Evolutionary conservation across 2,888 invertebrate genomes (phyloP).

Genomic region (Aleiodes alternator): DNA sequence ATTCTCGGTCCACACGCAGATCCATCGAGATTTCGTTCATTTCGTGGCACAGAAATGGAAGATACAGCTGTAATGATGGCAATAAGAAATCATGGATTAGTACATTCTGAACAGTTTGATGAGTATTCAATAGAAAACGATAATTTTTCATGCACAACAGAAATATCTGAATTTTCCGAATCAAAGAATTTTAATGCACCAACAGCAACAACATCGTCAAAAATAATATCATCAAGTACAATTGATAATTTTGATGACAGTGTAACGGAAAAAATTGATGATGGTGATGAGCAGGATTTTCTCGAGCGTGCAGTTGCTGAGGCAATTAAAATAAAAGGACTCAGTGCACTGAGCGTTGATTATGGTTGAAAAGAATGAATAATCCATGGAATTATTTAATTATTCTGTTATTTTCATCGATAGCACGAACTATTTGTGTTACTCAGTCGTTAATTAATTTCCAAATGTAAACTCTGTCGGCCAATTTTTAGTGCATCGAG

Average conservation of each 20-base stretch:
- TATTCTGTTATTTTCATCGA: slow-evolving; percentile 6
- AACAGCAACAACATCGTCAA: slow-evolving; percentile 42
- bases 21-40: slow-evolving; percentile 66
- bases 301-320: slow-evolving; percentile 85
- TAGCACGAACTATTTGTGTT: background rate
- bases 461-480: too few relatives aligned
- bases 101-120: slow-evolving; percentile 59
- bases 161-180: slow-evolving; percentile 37
- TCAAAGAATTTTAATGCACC: slow-evolving; percentile 37
- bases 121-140: slow-evolving; percentile 51
- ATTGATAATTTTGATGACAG: slow-evolving; percentile 32
- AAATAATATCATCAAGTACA: slow-evolving; percentile 33
- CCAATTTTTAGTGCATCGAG: too few relatives aligned
- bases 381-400: background rate
- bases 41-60: slow-evolving; percentile 79
- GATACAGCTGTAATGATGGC: slow-evolving; percentile 86
- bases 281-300: slow-evolving; percentile 77
- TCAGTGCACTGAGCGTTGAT: slow-evolving; percentile 75
- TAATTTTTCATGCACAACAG: slow-evolving; percentile 25
- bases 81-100: slow-evolving; percentile 83
- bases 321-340: slow-evolving; percentile 85
- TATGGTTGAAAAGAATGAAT: slow-evolving; percentile 66
- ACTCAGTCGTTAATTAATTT: too few relatives aligned
- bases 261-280: slow-evolving; percentile 45
- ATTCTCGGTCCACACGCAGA: slow-evolving; percentile 76